Base-by-base conservation (phyloP, 2,888 invertebrate species). In the Leptura quadrifasciata region DNA sequence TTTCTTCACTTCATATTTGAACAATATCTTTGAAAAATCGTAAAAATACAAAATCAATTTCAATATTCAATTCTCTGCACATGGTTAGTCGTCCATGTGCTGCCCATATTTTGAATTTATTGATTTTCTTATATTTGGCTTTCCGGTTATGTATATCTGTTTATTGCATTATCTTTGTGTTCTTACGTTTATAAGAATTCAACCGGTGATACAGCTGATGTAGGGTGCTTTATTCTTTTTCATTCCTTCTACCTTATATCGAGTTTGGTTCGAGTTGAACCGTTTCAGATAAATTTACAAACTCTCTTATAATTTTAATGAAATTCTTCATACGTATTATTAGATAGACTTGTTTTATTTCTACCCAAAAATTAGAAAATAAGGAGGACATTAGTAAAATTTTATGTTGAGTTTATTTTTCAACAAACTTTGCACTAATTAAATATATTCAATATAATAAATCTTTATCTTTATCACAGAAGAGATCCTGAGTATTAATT, bases 31-130 rank as follows among this genome's bases (percentile, higher is more conserved):
- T 74, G 72, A 72, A 74, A 79, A 77, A 73, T 77, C 81, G 75
- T 79, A 79, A 79, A 79, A 81, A 79, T 79, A 73, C 75, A 76
- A 78, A 80, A 79, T 79, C 80, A 81, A 80, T 78, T 81, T 80
- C 79, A 75, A 79, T 80, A 80, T 81, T 77, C 79, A 79, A 81
- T 81, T 78, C 69, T 65, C 39, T 31, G 68, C 78, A 76, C 74
- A 75, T 69, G 76, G 65, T 67, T 76, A 47, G 64, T 61, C 57
- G 74, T 76, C 78, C 80, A 75, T 77, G 78, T 79, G 79, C 70
- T 73, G 72, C 20, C 72, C 79, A 77, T 79, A 79, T 81, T 79
- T 76, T 72, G 73, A 73, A 63, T 80, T 81, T 81, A 81, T 81
- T 72, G 74, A 72, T 63, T 74, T 75, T 71, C 65, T 60, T 74